These are phyloP conservation scores for Patagioenas fasciata DNA, from an alignment of 2,113 vertebrate genomes.

Conservation along the genomic window DNA sequence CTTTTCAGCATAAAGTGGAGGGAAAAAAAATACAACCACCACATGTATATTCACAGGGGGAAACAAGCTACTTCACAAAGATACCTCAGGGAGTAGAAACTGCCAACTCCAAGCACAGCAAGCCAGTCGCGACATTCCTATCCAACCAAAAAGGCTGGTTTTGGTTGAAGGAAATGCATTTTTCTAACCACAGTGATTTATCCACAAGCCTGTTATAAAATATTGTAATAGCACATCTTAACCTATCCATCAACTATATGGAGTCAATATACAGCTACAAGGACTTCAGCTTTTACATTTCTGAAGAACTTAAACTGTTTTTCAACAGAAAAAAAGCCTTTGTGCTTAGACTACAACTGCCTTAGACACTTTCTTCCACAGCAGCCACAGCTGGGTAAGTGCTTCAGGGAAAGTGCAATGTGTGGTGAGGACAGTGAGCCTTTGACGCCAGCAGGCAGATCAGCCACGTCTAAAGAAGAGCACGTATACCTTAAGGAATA, in stretches of 20 bases:
- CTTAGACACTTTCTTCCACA: neutral
- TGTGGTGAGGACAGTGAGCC: neutral
- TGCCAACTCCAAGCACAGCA: neutral
- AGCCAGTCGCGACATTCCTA: neutral
- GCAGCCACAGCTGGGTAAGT: neutral
- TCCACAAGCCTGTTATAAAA: neutral
- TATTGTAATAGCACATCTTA: neutral
- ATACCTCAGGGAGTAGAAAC: neutral
- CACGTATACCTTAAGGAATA: neutral
- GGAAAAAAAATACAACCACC: too few species aligned
- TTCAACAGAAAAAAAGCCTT: neutral
- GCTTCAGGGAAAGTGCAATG: neutral
- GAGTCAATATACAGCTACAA: neutral
- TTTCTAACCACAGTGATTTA: neutral
- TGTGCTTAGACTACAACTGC: neutral
- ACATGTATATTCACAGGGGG: neutral
- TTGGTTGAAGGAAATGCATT: neutral
- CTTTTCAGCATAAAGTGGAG: neutral
- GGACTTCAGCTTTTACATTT: neutral
- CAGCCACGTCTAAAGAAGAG: neutral
- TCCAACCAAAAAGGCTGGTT: neutral
- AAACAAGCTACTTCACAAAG: neutral
- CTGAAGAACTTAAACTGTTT: neutral
- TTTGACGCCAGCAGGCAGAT: neutral
- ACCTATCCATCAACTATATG: neutral